Conservation (phyloP, 2,888 invertebrate species). For the Therioaphis trifolii region DNA sequence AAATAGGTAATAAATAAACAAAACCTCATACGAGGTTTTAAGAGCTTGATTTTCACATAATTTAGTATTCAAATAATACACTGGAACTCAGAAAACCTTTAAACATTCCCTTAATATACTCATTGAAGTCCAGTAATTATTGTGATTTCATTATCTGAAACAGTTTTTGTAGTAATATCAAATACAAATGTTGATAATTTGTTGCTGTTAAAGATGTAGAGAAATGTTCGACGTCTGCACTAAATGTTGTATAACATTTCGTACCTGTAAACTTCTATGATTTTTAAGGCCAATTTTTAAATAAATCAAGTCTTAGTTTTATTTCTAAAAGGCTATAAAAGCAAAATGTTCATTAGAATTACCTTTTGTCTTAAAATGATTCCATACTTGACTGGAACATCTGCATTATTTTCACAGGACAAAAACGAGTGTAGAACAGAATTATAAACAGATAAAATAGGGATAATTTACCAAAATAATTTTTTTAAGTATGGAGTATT, state of each 20-base stretch:
- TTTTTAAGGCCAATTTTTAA: conserved; percentile 48
- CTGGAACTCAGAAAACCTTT: conserved; percentile 19
- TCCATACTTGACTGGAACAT: conserved; percentile 58
- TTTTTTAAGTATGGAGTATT: neutral
- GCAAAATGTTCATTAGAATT: conserved; percentile 49
- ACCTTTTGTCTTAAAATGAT: conserved; percentile 59
- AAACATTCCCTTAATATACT: conserved; percentile 18
- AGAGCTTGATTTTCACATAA: conserved; percentile 7
- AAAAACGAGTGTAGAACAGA: neutral
- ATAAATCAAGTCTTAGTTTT: conserved; percentile 31
- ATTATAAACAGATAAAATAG: neutral
- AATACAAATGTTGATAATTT: neutral
- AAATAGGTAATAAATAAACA: neutral
- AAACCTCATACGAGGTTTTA: conserved; percentile 18
- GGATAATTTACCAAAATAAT: neutral
- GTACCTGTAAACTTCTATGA: conserved; percentile 59
- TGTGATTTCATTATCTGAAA: conserved; percentile 8
- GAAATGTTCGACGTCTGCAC: conserved; percentile 35
- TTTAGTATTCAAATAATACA: neutral
- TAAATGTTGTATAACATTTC: neutral
- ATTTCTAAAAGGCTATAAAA: conserved; percentile 57
- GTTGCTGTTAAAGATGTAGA: conserved; percentile 50
- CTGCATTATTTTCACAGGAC: conserved; percentile 47
- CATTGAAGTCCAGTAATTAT: conserved; percentile 29
- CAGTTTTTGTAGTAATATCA: neutral